Percentiles rank a stretch among this genome's conserved stretches.
Conservation (phyloP, 2,113 vertebrate genomes). For the Calidris pygmaea region DNA sequence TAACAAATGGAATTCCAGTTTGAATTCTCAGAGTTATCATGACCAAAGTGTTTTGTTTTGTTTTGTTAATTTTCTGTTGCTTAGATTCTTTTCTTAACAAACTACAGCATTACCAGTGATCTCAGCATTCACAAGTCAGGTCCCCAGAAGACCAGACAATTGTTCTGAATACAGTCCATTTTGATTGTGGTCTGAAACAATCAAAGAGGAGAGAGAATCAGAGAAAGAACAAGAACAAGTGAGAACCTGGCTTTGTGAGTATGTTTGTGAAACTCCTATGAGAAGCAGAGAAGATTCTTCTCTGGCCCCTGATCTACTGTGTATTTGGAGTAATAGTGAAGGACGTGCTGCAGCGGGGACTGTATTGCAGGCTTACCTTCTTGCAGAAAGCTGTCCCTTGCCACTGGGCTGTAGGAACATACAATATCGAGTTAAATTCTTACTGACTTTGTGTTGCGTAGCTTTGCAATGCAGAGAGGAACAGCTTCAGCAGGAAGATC, state of each 20-base stretch:
- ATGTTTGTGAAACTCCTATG: neutral
- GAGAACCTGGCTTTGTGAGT: neutral
- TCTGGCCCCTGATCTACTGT: too few species aligned
- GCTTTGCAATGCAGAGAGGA: neutral
- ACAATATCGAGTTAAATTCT: neutral
- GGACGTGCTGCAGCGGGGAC: neutral
- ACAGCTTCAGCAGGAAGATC: neutral
- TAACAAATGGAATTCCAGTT: neutral
- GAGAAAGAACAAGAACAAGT: neutral
- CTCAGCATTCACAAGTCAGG: neutral
- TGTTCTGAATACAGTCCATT: neutral
- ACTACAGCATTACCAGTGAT: neutral
- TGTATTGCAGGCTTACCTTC: neutral
- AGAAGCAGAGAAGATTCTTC: neutral
- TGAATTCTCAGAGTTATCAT: neutral
- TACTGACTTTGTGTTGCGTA: neutral
- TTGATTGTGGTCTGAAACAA: neutral
- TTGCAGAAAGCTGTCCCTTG: neutral
- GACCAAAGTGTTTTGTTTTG: neutral
- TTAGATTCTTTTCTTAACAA: neutral
- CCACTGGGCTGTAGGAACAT: neutral
- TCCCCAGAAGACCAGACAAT: neutral
- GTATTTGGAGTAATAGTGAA: neutral
- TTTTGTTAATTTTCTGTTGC: neutral
- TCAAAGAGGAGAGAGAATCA: neutral